Base-by-base conservation (phyloP, 1,140 invertebrate genomes). In the Dreissena polymorpha region DNA sequence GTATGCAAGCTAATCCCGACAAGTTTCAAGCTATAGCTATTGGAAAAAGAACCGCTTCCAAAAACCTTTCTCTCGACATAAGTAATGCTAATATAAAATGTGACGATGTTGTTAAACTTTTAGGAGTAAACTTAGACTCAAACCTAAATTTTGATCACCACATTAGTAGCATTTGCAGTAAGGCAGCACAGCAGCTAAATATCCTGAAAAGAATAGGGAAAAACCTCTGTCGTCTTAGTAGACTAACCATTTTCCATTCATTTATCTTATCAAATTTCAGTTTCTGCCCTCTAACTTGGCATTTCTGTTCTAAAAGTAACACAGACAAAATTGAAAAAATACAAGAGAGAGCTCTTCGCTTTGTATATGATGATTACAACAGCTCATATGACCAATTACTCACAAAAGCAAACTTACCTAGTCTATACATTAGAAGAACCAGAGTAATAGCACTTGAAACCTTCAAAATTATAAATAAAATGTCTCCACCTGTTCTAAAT, bases 11-110 rank as follows among this genome's bases (percentile, higher is more conserved):
- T 16, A 77, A 67, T 39, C 75, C 64, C 16, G 65, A 77, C 21
- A 51, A 63, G n/a, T 77, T 83, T 25, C 82, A 83, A 39, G 27
- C 81, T 21, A 70, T 83, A 57, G 12, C 53, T 79, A n/a, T 69
- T 70, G 50, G 50, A 14, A 79, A 68, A 29, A 55, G 18, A 53
- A 69, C 18, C 50, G 65, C 53, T 49, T 55, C n/a, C 16, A 51
- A 13, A 27, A 55, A 79, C 53, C 18, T 13, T 21, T 53, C 7
- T 27, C 21, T 50, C 12, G 16, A 53, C 25, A 78, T 68, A 21
- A 68, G 51, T 39, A 78, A 78, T 18, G 14, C 29, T 49, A 51
- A 68, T 14, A 64, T 68, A 21, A 50, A 29, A 51, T 77, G 27
- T 68, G 75, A 77, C 50, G 63, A 67, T 51, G 29, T 51, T 50